Base-by-base conservation (phyloP, 2,113 vertebrate genomes). In the Tachysurus vachellii region DNA sequence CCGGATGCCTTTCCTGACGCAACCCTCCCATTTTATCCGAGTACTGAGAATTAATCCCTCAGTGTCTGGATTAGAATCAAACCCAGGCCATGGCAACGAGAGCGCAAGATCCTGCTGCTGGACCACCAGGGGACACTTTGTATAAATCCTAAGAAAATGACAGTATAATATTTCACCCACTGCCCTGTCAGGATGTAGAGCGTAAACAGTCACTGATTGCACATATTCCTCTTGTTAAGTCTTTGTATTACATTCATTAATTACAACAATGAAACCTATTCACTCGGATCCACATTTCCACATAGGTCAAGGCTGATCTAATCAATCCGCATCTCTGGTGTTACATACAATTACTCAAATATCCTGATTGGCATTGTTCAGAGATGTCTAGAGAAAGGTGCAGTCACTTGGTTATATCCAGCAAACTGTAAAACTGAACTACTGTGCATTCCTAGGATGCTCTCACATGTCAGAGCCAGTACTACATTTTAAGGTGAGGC, bases 401-500 rank as follows among this genome's bases (percentile, higher is more conserved):
- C 66, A 82, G 57, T 85, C 83, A 85, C 70, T 62, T 73, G 31
- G 26, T 61, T 61, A 73, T 62, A 54, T 47, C 10, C 73, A 71
- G 77, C 62, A 50, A 83, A 80, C 31, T 66, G 83, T 81, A 71
- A 88, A 82, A 68, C 64, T 86, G 77, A 86, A 88, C 83, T 64
- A 1, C 70, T 31, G 79, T 75, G 54, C 88, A 90, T 91, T 91
- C 84, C 88, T 90, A 62, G 64, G 42, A 89, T 79, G 62, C 54
- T 88, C 85, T 42, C 80, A 90, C 89, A 85, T 90, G 91, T 87
- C 88, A 75, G 87, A 86, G 87, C 90, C 19, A 31, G 83, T 83
- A 59, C 57, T 54, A 84, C 80, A 57, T 82, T 80, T 44, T 76
- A 84, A 50, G 42, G 80, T 54, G 54, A 86, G 62, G 76, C n/a